Percentiles rank a stretch among this genome's conserved stretches.
phyloP scores from a whole-genome alignment of 2,797 vertebrate species.

The Spinus pinus region DNA sequence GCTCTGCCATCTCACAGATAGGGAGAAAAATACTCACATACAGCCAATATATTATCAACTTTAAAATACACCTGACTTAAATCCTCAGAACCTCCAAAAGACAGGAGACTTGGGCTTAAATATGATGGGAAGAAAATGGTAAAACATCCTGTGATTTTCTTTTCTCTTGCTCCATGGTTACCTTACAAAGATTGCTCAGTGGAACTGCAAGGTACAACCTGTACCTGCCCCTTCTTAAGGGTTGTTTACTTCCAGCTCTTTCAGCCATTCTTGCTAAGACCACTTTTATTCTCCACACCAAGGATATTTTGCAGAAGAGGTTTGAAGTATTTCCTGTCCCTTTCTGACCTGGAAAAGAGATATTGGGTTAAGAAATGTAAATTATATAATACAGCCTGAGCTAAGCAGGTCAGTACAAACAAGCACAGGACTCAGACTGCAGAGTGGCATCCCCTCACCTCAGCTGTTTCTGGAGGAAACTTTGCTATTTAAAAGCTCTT shows the following conservation, averaged over 20 bases:
- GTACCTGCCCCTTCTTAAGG: background rate
- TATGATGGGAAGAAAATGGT: background rate
- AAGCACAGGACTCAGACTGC: background rate
- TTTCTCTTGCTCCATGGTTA: background rate
- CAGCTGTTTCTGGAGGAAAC: background rate
- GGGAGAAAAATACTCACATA: background rate
- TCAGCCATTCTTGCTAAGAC: background rate
- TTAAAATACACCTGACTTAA: background rate
- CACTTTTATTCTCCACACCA: background rate
- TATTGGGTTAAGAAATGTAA: background rate
- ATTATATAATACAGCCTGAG: background rate
- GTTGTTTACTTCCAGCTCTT: background rate
- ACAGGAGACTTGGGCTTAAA: background rate
- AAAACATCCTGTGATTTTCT: background rate
- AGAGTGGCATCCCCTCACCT: background rate
- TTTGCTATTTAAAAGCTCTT: background rate
- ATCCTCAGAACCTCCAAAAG: background rate
- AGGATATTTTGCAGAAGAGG: background rate
- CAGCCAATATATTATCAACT: background rate
- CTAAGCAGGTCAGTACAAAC: background rate
- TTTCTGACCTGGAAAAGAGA: background rate
- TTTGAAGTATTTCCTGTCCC: background rate
- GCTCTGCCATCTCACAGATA: background rate
- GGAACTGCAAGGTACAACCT: background rate
- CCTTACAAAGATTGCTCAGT: background rate